Evolutionary conservation across 2,888 invertebrate species (phyloP).

Genomic region (Yponomeuta cagnagella): DNA sequence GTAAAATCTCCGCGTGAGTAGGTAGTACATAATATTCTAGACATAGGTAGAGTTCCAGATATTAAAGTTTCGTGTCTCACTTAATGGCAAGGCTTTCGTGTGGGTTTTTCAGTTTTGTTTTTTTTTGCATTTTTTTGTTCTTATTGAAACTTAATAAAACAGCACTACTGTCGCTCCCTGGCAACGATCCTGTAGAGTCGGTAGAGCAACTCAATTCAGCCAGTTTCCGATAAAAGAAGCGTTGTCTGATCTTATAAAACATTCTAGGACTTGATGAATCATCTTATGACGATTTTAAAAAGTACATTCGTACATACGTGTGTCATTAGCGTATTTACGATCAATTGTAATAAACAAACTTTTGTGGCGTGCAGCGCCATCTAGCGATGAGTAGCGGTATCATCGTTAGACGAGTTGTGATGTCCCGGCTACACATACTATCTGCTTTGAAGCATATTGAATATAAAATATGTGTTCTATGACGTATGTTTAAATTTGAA

Average conservation of each 20-base stretch:
- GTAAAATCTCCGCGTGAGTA: conserved; percentile 16
- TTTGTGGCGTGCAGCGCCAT: conserved; percentile 39
- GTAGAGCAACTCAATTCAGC: neutral
- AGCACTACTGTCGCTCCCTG: too few relatives aligned
- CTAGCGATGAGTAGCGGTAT: conserved; percentile 49
- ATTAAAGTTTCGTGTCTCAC: conserved; percentile 11
- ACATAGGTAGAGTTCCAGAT: conserved; percentile 57
- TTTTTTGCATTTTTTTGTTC: neutral
- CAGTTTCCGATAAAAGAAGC: neutral
- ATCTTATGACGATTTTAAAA: too few relatives aligned
- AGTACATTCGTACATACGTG: too few relatives aligned
- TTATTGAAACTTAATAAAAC: neutral
- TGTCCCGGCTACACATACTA: neutral
- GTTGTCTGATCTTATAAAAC: too few relatives aligned
- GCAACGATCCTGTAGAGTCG: neutral
- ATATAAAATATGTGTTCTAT: too few relatives aligned
- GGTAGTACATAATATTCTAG: conserved; percentile 19
- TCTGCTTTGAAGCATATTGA: neutral
- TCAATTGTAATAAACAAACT: neutral
- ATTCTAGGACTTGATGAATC: too few relatives aligned
- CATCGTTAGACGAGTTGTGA: conserved; percentile 1
- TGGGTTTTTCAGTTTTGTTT: conserved; percentile 23
- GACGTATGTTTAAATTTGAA: too few relatives aligned
- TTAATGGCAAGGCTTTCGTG: conserved; percentile 56
- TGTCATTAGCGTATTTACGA: too few relatives aligned